These are phyloP conservation scores for Pelodiscus sinensis DNA, from an alignment of 2,113 vertebrate genomes.

Conservation along the genomic window DNA sequence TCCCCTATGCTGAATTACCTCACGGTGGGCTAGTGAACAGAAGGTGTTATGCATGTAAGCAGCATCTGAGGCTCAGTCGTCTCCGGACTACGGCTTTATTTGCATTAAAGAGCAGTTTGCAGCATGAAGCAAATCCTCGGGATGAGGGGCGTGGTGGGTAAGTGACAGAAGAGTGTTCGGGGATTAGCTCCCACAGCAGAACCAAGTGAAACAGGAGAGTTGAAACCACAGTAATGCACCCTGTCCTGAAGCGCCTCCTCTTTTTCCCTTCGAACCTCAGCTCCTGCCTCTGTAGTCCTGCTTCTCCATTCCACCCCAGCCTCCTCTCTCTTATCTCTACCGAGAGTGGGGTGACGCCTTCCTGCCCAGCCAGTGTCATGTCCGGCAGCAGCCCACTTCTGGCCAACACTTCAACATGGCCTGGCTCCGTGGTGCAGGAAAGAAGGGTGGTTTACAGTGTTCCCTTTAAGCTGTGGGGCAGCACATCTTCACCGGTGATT, in stretches of 20 bases:
- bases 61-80: neutral
- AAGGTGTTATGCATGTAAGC: neutral
- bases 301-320: neutral
- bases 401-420: no score
- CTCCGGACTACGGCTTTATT: neutral
- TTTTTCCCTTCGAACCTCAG: neutral
- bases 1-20: no score
- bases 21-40: no score
- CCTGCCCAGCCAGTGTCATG: neutral
- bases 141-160: neutral
- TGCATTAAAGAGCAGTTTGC: neutral
- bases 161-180: neutral
- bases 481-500: no score
- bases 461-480: no score
- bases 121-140: neutral
- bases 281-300: no score
- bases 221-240: neutral
- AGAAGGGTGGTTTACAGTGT: no score
- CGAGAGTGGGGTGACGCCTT: neutral
- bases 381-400: neutral
- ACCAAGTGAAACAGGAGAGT: neutral
- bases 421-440: no score
- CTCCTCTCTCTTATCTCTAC: neutral
- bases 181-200: neutral
- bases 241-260: neutral